Percentiles rank a stretch among this genome's conserved stretches.
These are phyloP conservation scores for Tachina fera DNA, from an alignment of 2,888 invertebrate species.

Conservation along the genomic window DNA sequence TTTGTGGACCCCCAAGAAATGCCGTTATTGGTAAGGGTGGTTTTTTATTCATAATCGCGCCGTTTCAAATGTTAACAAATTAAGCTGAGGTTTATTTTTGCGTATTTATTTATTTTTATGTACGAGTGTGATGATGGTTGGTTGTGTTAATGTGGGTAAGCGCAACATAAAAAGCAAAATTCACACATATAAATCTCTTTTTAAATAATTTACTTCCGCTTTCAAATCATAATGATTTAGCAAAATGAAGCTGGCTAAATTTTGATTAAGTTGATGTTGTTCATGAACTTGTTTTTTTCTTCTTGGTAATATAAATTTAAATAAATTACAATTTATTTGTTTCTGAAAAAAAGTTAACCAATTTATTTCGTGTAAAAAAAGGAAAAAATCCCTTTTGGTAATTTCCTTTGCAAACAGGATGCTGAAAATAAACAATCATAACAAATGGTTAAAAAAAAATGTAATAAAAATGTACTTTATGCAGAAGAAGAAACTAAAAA, in stretches of 20 bases:
- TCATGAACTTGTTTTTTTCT: constrained; percentile 24
- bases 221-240: constrained; percentile 53
- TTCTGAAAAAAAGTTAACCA: neutral
- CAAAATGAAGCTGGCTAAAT: neutral
- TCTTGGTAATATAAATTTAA: constrained; percentile 20
- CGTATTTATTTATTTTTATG: neutral
- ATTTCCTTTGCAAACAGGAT: constrained; percentile 46
- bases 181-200: neutral
- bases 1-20: constrained; percentile 76
- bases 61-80: constrained; percentile 52
- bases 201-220: constrained; percentile 21
- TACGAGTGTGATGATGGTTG: constrained; percentile 8
- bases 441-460: constrained; percentile 41
- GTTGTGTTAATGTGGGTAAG: neutral
- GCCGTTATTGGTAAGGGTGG: constrained; percentile 80
- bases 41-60: constrained; percentile 81
- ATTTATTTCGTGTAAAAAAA: constrained; percentile 27
- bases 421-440: constrained; percentile 59
- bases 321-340: constrained; percentile 28
- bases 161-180: constrained; percentile 22
- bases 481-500: constrained; percentile 5
- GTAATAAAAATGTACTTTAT: constrained; percentile 10
- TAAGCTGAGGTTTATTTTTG: constrained; percentile 41
- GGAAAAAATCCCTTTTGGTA: constrained; percentile 29
- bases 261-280: constrained; percentile 9